Conservation (phyloP, 2,888 invertebrate genomes). For the Dione vanillae region DNA sequence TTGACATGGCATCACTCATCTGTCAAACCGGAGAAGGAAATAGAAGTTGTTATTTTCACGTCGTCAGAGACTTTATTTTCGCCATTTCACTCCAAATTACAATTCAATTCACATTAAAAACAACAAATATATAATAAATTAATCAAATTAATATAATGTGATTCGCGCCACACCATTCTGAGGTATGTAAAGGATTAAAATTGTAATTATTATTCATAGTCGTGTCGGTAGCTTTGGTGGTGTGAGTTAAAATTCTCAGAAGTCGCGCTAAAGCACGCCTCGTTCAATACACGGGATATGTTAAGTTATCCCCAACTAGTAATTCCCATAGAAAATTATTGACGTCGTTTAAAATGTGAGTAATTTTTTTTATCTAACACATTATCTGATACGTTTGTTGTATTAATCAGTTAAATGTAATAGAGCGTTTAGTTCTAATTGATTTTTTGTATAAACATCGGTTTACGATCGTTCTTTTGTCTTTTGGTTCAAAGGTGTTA, state of each 20-base stretch:
- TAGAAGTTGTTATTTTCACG: constrained; percentile 27
- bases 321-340: constrained; percentile 16
- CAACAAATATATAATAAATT: neutral
- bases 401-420: constrained; percentile 6
- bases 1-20: constrained; percentile 22
- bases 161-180: constrained; percentile 42
- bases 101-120: neutral
- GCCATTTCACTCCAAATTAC: neutral
- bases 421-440: neutral
- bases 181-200: constrained; percentile 10
- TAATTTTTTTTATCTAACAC: neutral
- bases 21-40: constrained; percentile 40
- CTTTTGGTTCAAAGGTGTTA: neutral
- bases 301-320: constrained; percentile 42
- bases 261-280: constrained; percentile 54
- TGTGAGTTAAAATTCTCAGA: constrained; percentile 72
- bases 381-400: constrained; percentile 17
- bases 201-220: constrained; percentile 61
- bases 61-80: constrained; percentile 9
- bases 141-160: constrained; percentile 30
- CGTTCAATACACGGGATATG: constrained; percentile 67
- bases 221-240: constrained; percentile 52
- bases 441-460: neutral
- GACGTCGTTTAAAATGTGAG: constrained; percentile 3
- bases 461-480: constrained; percentile 2